phyloP scores from a whole-genome alignment of 2,888 invertebrate species.

The Steromphala cineraria region DNA sequence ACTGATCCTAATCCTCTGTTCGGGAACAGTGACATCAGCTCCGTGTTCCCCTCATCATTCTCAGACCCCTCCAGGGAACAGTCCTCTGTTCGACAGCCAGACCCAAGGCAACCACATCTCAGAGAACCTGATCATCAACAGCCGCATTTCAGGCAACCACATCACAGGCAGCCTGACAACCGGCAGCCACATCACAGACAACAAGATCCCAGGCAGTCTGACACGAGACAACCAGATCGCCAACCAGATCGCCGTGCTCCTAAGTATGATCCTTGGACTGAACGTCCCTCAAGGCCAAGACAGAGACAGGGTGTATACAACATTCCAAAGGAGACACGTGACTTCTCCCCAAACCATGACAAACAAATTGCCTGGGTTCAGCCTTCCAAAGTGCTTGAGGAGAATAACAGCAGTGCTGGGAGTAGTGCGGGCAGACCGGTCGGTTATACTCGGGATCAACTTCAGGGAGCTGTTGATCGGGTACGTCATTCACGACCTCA shows the following conservation, averaged over 20 bases:
- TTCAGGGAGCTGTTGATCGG: slow-evolving; percentile 61
- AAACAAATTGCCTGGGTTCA: slow-evolving; percentile 27
- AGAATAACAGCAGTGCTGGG: slow-evolving; percentile 40
- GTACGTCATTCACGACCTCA: slow-evolving; percentile 47
- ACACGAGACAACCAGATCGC: not conserved
- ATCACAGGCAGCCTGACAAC: not conserved
- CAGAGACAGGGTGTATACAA: not conserved
- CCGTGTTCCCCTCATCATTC: slow-evolving; percentile 48
- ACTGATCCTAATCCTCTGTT: slow-evolving; percentile 50
- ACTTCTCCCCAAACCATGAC: not conserved
- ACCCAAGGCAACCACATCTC: not conserved
- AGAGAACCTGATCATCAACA: no score
- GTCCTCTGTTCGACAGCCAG: not conserved
- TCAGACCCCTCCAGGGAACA: slow-evolving; percentile 26
- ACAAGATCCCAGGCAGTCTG: not conserved
- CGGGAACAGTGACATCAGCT: slow-evolving; percentile 60
- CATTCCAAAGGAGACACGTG: slow-evolving; percentile 12
- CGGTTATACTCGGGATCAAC: slow-evolving; percentile 61
- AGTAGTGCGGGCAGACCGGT: slow-evolving; percentile 52
- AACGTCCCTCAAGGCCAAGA: slow-evolving; percentile 12
- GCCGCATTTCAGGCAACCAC: not conserved
- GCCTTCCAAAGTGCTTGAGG: slow-evolving; percentile 31
- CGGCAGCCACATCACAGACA: no score
- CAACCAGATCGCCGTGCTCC: not conserved
- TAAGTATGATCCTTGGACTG: slow-evolving; percentile 20